phyloP scores from a whole-genome alignment of 2,113 vertebrate species.

The Hippocampus barbouri region DNA sequence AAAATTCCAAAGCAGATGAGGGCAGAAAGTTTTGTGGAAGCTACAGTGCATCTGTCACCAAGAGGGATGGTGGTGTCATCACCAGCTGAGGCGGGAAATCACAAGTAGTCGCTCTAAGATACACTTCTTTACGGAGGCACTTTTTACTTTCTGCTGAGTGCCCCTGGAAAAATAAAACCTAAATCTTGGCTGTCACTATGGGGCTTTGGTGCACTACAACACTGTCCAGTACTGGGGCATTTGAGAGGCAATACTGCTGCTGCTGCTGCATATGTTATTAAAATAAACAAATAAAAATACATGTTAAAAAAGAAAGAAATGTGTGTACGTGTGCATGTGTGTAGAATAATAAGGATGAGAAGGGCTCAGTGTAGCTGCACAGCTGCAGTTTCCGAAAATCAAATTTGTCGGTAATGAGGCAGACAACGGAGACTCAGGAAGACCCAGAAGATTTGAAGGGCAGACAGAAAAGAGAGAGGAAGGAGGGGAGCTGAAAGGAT shows the following conservation, averaged over 20 bases:
- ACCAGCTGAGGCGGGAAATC: constrained; percentile 67
- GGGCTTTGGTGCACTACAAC: constrained; percentile 57
- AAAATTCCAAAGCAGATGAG: constrained; percentile 63
- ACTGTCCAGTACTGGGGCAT: constrained; percentile 49
- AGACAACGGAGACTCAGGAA: constrained; percentile 75
- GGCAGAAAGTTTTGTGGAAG: constrained; percentile 53
- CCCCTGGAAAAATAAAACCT: constrained; percentile 70
- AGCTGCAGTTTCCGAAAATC: constrained; percentile 74
- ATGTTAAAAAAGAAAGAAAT: constrained; percentile 17
- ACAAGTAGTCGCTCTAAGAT: constrained; percentile 66
- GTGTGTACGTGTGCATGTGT: constrained; percentile 7
- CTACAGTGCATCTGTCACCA: constrained; percentile 69
- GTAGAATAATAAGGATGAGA: constrained; percentile 38
- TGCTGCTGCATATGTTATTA: constrained; percentile 35
- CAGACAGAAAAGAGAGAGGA: constrained; percentile 64
- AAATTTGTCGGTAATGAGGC: constrained; percentile 72
- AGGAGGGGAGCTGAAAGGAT: constrained; percentile 24
- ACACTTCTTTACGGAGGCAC: constrained; percentile 68
- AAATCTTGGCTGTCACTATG: constrained; percentile 68
- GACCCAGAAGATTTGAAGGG: constrained; percentile 82
- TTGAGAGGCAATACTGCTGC: constrained; percentile 18
- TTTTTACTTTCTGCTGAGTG: constrained; percentile 73
- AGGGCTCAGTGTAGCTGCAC: constrained; percentile 47
- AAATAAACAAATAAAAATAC: constrained; percentile 61
- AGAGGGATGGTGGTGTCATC: constrained; percentile 72